A percentile compares a stretch with the other conserved stretches of the same genome.
These are phyloP conservation scores for Dolichoris vasculosae DNA, from an alignment of 1,140 invertebrate species.

Conservation along the genomic window DNA sequence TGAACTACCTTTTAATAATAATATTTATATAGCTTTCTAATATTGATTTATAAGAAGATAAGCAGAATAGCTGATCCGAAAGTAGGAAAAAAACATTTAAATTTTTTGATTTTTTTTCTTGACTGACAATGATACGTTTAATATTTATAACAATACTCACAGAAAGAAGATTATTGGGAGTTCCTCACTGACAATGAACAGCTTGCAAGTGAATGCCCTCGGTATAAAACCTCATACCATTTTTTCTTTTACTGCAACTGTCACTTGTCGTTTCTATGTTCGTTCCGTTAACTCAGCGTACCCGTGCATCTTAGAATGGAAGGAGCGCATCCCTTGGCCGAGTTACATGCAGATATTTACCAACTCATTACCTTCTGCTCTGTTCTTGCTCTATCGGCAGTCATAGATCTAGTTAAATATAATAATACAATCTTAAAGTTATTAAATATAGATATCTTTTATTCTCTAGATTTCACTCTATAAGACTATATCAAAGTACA, in stretches of 20 bases:
- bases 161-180: background rate
- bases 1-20: too few relatives aligned
- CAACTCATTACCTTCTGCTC: background rate
- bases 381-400: background rate
- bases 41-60: too few relatives aligned
- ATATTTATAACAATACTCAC: background rate
- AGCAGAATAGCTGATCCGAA: background rate
- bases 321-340: background rate
- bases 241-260: background rate
- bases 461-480: constrained; percentile 15
- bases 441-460: constrained; percentile 30
- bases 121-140: background rate
- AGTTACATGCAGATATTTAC: background rate
- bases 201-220: constrained; percentile 28
- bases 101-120: background rate
- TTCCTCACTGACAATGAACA: constrained; percentile 2
- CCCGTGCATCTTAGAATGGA: background rate
- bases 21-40: too few relatives aligned
- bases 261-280: background rate
- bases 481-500: background rate
- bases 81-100: background rate
- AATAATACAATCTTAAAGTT: background rate
- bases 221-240: background rate
- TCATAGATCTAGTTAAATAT: background rate
- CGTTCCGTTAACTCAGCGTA: constrained; percentile 9